These are phyloP conservation scores for Aporophyla lueneburgensis DNA, from an alignment of 2,888 invertebrate genomes.

Conservation along the genomic window DNA sequence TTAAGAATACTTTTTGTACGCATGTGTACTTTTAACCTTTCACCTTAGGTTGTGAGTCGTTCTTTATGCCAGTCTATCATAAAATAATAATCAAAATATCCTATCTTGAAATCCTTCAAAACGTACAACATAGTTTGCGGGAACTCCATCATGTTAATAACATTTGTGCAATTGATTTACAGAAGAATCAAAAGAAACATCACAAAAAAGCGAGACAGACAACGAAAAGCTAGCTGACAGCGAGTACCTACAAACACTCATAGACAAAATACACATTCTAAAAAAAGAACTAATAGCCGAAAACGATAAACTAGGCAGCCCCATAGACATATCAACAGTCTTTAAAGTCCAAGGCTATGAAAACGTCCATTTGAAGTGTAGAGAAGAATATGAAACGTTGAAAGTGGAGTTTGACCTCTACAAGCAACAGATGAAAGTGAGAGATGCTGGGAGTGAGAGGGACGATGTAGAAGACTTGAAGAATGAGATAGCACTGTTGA, in stretches of 20 bases:
- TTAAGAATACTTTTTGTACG: too few species aligned
- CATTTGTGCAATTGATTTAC: constrained; percentile 1
- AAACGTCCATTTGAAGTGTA: constrained; percentile 90
- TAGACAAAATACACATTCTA: constrained; percentile 92
- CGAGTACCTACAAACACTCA: constrained; percentile 90
- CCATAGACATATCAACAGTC: constrained; percentile 91
- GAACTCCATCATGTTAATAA: neutral
- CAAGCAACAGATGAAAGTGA: constrained; percentile 84
- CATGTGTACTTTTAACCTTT: too few species aligned
- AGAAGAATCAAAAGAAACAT: constrained; percentile 70
- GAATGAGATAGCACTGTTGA: constrained; percentile 92
- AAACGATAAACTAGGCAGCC: constrained; percentile 91
- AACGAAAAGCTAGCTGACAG: constrained; percentile 86
- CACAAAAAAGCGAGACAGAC: constrained; percentile 85
- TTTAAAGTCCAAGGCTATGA: constrained; percentile 86
- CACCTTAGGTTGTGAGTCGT: too few species aligned
- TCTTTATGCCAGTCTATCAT: too few species aligned
- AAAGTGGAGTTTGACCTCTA: constrained; percentile 93
- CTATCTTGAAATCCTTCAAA: too few species aligned
- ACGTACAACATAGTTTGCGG: neutral
- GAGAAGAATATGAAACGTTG: constrained; percentile 92
- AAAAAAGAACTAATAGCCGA: constrained; percentile 91
- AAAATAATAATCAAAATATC: too few species aligned
- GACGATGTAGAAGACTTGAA: constrained; percentile 88
- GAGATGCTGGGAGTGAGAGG: constrained; percentile 72